Base-by-base conservation (phyloP, 2,888 invertebrate genomes). In the Arrhopalites spinosus region DNA sequence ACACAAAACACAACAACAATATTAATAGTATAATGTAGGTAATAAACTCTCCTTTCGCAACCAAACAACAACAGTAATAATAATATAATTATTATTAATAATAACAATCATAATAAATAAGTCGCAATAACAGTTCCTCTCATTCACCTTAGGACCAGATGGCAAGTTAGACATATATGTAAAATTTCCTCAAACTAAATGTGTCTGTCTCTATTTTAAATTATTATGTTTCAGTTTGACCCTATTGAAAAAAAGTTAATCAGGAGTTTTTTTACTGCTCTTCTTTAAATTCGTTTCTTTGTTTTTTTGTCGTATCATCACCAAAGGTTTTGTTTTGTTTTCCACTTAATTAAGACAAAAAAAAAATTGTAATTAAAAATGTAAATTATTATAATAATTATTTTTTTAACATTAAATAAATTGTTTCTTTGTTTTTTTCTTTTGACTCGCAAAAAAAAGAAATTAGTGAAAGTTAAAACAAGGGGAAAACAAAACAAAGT, bases 31-130 rank as follows among this genome's bases (percentile, higher is more conserved):
- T 64, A 17, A 29, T n/a, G n/a, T 30, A 64, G 64, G 66, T 66
- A 66, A 66, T 66, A 66, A 66, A 66, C 66, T 66, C 66, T 66
- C 66, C 66, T 66, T 53, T 59, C 36, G 43, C 59, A 59, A 59
- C 59, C 20, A 59, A 25, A 59, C 59, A 25, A 43, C 43, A 66
- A 66, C 36, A 30, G 36, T 66, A 66, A 66, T 66, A 66, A 59
- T 59, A 59, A 59, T 25, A 59, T 59, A 13, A 59, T 59, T 59
- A 59, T 59, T 25, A 23, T 20, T 20, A 20, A 59, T 23, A 20
- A 59, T 59, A 23, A 59, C 23, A 36, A 36, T 36, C 3, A 36
- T 36, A 36, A 36, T 36, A 36, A 36, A 36, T 36, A 36, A 36
- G 36, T 36, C 36, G 36, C 36, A 36, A 36, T 36, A 61, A 27